Percentiles rank a stretch among this genome's conserved stretches.
These are phyloP conservation scores for Datnioides undecimradiatus DNA, from an alignment of 2,113 vertebrate genomes.

Conservation along the genomic window DNA sequence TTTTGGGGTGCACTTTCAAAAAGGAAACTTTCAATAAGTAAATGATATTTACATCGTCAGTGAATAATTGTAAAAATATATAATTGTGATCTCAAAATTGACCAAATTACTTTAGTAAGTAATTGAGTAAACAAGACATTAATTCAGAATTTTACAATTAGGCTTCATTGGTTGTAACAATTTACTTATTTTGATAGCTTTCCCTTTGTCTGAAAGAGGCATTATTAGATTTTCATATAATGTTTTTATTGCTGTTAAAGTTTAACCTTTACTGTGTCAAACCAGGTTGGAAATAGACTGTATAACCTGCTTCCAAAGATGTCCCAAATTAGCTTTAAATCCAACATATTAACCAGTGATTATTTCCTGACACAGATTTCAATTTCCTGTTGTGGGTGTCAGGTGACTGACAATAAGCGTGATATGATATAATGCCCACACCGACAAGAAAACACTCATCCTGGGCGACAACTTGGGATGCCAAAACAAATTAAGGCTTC, in stretches of 20 bases:
- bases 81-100: too few species aligned
- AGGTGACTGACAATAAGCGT: conserved; percentile 51
- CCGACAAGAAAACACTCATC: conserved; percentile 54
- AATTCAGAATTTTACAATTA: neutral
- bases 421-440: conserved; percentile 19
- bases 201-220: too few species aligned
- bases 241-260: neutral
- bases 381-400: conserved; percentile 14
- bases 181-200: neutral
- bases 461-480: conserved; percentile 37
- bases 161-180: neutral
- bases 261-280: neutral
- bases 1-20: too few species aligned
- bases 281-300: neutral
- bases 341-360: neutral
- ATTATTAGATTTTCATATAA: neutral
- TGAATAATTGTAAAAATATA: too few species aligned
- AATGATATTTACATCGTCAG: too few species aligned
- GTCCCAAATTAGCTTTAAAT: conserved; percentile 15
- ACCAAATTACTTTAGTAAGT: too few species aligned
- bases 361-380: conserved; percentile 20
- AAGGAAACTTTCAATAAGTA: too few species aligned
- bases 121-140: neutral
- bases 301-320: neutral
- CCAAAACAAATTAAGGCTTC: conserved; percentile 63